A percentile compares a stretch with the other conserved stretches of the same genome.
Evolutionary conservation across 2,888 invertebrate species (phyloP).

Genomic region (Tineola bisselliella): DNA sequence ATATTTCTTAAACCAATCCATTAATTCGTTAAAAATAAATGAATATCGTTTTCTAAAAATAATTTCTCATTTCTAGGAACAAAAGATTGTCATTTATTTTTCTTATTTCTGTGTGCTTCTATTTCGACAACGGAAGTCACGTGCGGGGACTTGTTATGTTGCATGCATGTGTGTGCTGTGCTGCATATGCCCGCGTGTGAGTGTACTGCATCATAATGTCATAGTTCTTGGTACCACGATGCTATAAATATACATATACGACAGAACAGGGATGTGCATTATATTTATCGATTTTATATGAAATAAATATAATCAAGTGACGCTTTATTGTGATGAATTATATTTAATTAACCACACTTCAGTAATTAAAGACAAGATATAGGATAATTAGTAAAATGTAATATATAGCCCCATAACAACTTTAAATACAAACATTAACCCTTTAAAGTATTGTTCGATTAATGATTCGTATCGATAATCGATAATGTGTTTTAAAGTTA

Average conservation of each 20-base stretch:
- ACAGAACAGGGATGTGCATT: background rate
- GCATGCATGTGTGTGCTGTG: constrained; percentile 23
- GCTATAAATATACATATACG: constrained; percentile 44
- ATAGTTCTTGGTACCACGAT: constrained; percentile 44
- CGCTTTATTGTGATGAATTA: no score
- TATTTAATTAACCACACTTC: no score
- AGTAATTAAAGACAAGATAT: no score
- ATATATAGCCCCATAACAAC: no score
- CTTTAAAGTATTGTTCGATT: no score
- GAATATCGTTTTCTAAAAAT: background rate
- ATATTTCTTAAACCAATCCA: no score
- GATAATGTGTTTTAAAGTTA: background rate
- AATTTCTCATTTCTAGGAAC: background rate
- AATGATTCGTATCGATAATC: background rate
- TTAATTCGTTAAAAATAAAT: no score
- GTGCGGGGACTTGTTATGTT: constrained; percentile 29
- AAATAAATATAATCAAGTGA: no score
- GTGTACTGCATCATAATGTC: constrained; percentile 39
- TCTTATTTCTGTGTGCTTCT: constrained; percentile 12
- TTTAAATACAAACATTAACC: no score
- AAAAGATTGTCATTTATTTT: background rate
- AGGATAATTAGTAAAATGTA: no score
- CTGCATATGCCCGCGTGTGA: background rate
- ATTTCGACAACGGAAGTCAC: constrained; percentile 52
- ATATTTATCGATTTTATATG: no score